Evolutionary conservation across 2,888 invertebrate species (phyloP).

Genomic region (Fragum fragum): DNA sequence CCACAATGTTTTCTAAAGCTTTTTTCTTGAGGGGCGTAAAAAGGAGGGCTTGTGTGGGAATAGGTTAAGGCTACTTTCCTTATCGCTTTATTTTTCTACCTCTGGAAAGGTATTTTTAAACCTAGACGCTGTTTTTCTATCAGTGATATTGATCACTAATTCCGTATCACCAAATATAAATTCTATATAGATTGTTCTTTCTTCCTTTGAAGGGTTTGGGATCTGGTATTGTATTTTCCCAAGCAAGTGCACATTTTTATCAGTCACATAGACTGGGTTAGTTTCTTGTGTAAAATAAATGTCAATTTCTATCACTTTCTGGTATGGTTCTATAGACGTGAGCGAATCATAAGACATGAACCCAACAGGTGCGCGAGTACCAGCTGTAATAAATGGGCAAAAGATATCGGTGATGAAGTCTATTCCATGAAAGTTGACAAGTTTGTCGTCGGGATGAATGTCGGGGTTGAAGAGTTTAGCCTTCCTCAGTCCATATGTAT

Average conservation of each 20-base stretch:
- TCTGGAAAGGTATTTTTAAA: slow-evolving; percentile 66
- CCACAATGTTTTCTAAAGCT: too few relatives aligned
- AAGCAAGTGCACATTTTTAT: slow-evolving; percentile 55
- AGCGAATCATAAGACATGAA: slow-evolving; percentile 65
- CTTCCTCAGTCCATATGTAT: slow-evolving; percentile 63
- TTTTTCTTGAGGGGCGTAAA: too few relatives aligned
- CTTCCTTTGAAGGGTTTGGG: slow-evolving; percentile 62
- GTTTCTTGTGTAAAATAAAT: slow-evolving; percentile 61
- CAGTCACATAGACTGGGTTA: slow-evolving; percentile 57
- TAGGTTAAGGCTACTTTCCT: too few relatives aligned
- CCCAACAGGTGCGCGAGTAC: slow-evolving; percentile 64
- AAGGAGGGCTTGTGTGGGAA: too few relatives aligned
- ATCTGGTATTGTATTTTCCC: slow-evolving; percentile 66
- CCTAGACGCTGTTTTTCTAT: slow-evolving; percentile 63
- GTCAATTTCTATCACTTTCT: slow-evolving; percentile 65
- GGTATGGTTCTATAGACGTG: slow-evolving; percentile 65
- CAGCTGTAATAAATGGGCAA: slow-evolving; percentile 62
- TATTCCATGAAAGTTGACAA: slow-evolving; percentile 55
- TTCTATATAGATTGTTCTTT: slow-evolving; percentile 64
- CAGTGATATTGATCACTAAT: slow-evolving; percentile 62
- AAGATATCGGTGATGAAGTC: slow-evolving; percentile 66
- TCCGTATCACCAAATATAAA: slow-evolving; percentile 67
- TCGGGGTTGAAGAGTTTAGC: slow-evolving; percentile 65
- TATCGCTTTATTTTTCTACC: slow-evolving; percentile 47
- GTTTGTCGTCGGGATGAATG: slow-evolving; percentile 47